Base-by-base conservation (phyloP, 2,888 invertebrate species). In the Rhagonycha lutea region DNA sequence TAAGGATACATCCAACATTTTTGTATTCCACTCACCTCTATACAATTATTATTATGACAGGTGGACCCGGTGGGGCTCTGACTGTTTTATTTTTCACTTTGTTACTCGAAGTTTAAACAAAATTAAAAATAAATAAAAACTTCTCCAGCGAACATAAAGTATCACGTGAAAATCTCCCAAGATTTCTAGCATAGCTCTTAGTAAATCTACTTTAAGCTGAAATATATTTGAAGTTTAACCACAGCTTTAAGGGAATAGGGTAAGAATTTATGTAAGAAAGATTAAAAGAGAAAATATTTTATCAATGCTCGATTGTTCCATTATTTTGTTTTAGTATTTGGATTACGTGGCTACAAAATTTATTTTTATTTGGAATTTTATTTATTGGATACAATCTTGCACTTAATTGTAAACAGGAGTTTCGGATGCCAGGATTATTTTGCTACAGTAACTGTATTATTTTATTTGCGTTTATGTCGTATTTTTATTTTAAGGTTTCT, bases 211-310 rank as follows among this genome's bases (percentile, higher is more conserved):
- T 14, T 62, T 70, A 70, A 70, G 70, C 70, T 61, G 70, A 18
- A 70, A 70, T 70, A 70, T 70, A 70, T 70, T 70, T 61, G 70
- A 69, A 69, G 60, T 69, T 18, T 69, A 60, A 23, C 23, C 61
- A 23, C 47, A 67, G 47, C 47, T 47, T 47, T 47, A 47, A 47
- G n/a, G 47, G 47, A 47, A 47, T 47, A 47, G 47, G 47, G 47
- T n/a, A 47, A 47, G 47, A 47, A 47, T 47, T 47, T 47, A 47
- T 47, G 47, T 47, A 47, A n/a, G 47, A 8, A n/a, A 47, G 47
- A 47, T 47, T 47, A 47, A 47, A 47, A 47, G 47, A 47, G n/a
- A 47, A 47, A 47, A 47, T 47, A 47, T 47, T 47, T 47, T 47
- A 47, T n/a, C 47, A n/a, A 47, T n/a, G 47, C n/a, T 47, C 47